Evolutionary conservation across 30 jellyfish, hydroid and myxozoan species (phyloP).

Genomic region (Pelagia noctiluca): DNA sequence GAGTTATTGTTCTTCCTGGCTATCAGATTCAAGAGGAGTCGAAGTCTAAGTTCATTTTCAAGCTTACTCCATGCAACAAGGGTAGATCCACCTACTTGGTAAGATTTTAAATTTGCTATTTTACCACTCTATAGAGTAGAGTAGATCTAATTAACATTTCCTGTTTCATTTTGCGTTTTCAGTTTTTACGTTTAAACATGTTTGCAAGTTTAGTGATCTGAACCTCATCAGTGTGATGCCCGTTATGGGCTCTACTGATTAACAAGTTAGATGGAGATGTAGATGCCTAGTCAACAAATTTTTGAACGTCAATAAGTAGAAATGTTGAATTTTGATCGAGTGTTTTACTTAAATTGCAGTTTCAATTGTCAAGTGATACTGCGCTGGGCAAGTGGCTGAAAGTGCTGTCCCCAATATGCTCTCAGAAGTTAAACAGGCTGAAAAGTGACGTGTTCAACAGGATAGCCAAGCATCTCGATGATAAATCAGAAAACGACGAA

Average conservation of each 20-base stretch:
- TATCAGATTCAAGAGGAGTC: constrained; percentile 27
- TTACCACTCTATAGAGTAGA: background rate
- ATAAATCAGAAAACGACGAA: constrained; percentile 47
- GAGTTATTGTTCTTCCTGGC: constrained; percentile 83
- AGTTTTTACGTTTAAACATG: no score
- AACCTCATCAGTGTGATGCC: no score
- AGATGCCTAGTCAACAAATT: no score
- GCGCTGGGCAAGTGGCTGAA: constrained; percentile 66
- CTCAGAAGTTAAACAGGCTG: constrained; percentile 41
- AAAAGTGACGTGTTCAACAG: constrained; percentile 51
- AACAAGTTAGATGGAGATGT: no score
- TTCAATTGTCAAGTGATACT: constrained; percentile 40
- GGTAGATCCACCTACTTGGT: constrained; percentile 73
- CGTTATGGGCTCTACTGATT: no score
- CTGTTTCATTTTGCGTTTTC: no score
- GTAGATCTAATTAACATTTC: no score
- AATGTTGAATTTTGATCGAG: no score
- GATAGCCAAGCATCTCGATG: constrained; percentile 30
- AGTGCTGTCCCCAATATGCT: constrained; percentile 48
- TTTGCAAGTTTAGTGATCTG: no score
- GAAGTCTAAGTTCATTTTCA: constrained; percentile 55
- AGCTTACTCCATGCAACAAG: constrained; percentile 56
- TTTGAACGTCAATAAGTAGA: no score
- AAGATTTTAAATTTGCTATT: background rate
- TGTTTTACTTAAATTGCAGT: constrained; percentile 26